These are phyloP conservation scores for Pardalotus punctatus DNA, from an alignment of 2,113 vertebrate genomes.

Conservation along the genomic window DNA sequence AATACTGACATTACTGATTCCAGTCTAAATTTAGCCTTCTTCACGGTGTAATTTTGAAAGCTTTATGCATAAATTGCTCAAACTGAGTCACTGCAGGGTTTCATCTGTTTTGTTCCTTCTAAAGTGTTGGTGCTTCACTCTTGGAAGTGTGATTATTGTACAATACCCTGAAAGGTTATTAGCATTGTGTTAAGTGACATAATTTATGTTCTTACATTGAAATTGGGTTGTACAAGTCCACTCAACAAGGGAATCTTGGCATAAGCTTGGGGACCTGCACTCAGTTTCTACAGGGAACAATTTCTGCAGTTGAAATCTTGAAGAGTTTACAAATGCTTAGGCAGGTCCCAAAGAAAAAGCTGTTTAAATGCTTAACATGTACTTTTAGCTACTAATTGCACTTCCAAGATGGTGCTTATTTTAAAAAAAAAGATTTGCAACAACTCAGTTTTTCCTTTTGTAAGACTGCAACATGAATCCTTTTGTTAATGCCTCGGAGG, in stretches of 20 bases:
- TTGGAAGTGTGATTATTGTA: conserved; percentile 22
- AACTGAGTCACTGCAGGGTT: conserved; percentile 17
- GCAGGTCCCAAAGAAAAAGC: conserved; percentile 20
- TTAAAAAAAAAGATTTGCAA: background rate
- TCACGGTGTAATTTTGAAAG: background rate
- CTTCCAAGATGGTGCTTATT: conserved; percentile 28
- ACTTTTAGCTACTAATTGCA: conserved; percentile 35
- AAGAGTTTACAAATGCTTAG: conserved; percentile 12
- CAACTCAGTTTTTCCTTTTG: conserved; percentile 5
- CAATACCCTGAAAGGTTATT: background rate
- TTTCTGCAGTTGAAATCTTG: conserved; percentile 4
- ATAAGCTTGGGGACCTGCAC: background rate
- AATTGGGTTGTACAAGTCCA: background rate
- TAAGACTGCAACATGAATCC: conserved; percentile 10
- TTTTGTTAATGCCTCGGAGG: conserved; percentile 24
- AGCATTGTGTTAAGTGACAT: background rate
- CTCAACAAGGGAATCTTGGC: background rate
- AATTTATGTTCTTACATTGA: background rate
- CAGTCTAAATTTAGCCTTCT: conserved; percentile 25
- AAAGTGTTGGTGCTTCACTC: background rate
- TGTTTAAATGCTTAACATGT: conserved; percentile 19
- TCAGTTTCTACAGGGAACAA: background rate
- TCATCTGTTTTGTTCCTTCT: background rate
- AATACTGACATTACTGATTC: background rate
- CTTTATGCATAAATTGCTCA: background rate